Percentiles rank a stretch among this genome's conserved stretches.
These are phyloP conservation scores for Sarcophaga subvicina DNA, from an alignment of 2,888 invertebrate genomes.

Conservation along the genomic window DNA sequence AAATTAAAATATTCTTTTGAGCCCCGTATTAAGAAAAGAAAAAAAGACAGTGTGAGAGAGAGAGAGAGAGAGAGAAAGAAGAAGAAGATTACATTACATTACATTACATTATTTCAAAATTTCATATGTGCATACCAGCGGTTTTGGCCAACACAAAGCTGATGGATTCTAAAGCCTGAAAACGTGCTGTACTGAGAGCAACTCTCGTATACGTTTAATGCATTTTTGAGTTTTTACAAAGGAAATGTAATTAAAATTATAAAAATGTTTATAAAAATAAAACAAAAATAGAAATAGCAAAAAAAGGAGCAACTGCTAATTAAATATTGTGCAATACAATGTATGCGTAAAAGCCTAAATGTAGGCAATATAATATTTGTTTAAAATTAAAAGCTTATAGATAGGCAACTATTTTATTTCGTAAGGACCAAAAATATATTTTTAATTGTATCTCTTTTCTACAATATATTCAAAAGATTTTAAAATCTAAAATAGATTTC, in stretches of 20 bases:
- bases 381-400: conserved; percentile 34
- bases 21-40: neutral
- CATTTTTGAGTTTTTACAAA: conserved; percentile 67
- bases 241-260: conserved; percentile 67
- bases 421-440: too few relatives aligned
- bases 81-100: conserved; percentile 73
- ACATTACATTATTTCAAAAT: conserved; percentile 44
- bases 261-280: conserved; percentile 21
- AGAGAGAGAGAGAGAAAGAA: neutral
- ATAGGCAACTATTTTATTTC: conserved; percentile 14
- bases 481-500: too few relatives aligned
- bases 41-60: neutral
- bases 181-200: conserved; percentile 30
- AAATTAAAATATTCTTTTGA: conserved; percentile 69
- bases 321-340: conserved; percentile 35
- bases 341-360: conserved; percentile 34
- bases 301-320: conserved; percentile 57
- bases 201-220: conserved; percentile 38
- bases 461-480: too few relatives aligned
- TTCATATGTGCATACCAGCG: conserved; percentile 75
- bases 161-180: conserved; percentile 1
- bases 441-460: too few relatives aligned
- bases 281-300: conserved; percentile 35
- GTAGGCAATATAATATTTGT: conserved; percentile 38
- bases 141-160: conserved; percentile 46